Base-by-base conservation (phyloP, 2,888 invertebrate species). In the Sympetrum striolatum region DNA sequence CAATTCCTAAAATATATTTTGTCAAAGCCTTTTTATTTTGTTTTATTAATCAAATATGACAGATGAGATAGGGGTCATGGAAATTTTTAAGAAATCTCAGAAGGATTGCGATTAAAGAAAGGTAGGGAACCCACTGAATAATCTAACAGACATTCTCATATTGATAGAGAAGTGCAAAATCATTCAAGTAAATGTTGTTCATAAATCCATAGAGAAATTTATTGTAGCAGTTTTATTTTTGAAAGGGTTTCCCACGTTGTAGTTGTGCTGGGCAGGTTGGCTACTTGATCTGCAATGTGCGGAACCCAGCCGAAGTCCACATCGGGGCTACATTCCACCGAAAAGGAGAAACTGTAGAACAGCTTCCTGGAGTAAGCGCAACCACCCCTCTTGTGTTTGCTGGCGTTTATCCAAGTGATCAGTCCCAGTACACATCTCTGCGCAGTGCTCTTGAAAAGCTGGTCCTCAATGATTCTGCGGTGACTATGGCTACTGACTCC, bases 391-490 rank as follows among this genome's bases (percentile, higher is more conserved):
- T 98, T 96, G 97, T 98, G 12, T 98, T 96, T 94, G 97, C 98
- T 91, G 98, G 98, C 0, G 95, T 98, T 91, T 99, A 97, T 94
- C 99, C 99, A 0, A 95, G 97, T 90, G 98, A 99, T 93, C 98
- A 98, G 93, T 97, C 98, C 0, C 97, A 98, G 93, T 97, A 97
- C 93, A 93, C 95, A 0, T 95, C 95, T 90, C 94, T 99, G 25
- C 95, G 96, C 92, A 96, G 95, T 93, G 98, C 99, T 18, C 96
- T 99, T 90, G 98, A 98, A 91, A 98, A 98, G 94, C 95, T 99
- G 81, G 95, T 96, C n/a, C 95, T 99, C 79, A 99, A 99, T 94
- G 99, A 99, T 94, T 97, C 98, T 10, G 98, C 98, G 91, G 99
- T 99, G 6, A 95, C 96, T n/a, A 95, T 98, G 6, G 95, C 95